Conservation (phyloP, 2,888 invertebrate genomes). For the Drosophila ustulata region DNA sequence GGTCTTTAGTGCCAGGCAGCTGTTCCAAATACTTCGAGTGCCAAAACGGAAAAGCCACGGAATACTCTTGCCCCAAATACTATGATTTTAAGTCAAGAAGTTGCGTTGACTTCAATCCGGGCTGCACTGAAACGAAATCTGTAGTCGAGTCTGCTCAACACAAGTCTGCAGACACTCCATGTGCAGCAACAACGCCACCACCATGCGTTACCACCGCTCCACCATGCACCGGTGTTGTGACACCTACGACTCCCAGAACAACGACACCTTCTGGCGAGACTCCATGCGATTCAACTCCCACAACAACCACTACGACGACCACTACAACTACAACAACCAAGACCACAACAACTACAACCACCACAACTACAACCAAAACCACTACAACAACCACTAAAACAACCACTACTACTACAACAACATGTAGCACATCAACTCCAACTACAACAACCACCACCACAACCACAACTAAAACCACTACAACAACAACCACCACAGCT, state of each 20-base stretch:
- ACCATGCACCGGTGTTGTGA: slow-evolving; percentile 34
- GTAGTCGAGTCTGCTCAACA: background rate
- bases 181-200: slow-evolving; percentile 25
- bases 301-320: background rate
- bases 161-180: slow-evolving; percentile 18
- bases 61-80: slow-evolving; percentile 62
- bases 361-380: background rate
- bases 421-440: slow-evolving; percentile 9
- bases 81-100: slow-evolving; percentile 58
- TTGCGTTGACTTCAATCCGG: slow-evolving; percentile 65
- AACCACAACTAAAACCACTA: slow-evolving; percentile 22
- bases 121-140: slow-evolving; percentile 55
- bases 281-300: slow-evolving; percentile 9
- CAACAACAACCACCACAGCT: slow-evolving; percentile 26
- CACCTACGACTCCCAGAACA: slow-evolving; percentile 21
- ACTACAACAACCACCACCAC: slow-evolving; percentile 10
- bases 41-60: slow-evolving; percentile 52
- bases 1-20: slow-evolving; percentile 74
- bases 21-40: slow-evolving; percentile 77
- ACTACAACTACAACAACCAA: slow-evolving; percentile 21
- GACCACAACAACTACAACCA: background rate
- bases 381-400: slow-evolving; percentile 12
- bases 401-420: slow-evolving; percentile 16
- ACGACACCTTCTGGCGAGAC: slow-evolving; percentile 14
- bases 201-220: slow-evolving; percentile 33